phyloP scores from a whole-genome alignment of 2,113 vertebrate genomes.

The Marcusenius ussheri region DNA sequence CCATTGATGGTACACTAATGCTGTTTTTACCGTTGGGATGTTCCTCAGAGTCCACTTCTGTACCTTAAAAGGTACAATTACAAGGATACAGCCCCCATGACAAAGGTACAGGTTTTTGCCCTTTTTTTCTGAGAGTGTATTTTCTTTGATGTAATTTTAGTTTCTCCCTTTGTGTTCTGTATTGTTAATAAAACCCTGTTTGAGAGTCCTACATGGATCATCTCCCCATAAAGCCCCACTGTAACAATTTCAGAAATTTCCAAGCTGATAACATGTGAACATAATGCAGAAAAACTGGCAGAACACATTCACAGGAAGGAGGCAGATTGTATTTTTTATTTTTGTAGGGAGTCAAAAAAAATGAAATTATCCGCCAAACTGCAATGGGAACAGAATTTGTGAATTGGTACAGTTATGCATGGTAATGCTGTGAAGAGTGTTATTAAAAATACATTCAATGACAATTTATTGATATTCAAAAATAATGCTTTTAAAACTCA shows the following conservation, averaged over 20 bases:
- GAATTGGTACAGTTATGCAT: background rate
- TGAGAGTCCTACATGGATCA: background rate
- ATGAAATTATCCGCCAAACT: background rate
- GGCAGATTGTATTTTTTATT: background rate
- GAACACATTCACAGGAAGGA: background rate
- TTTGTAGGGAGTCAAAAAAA: background rate
- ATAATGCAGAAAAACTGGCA: background rate
- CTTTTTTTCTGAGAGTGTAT: too few relatives aligned
- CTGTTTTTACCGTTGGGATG: too few relatives aligned
- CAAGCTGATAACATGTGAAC: background rate
- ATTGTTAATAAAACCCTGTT: background rate
- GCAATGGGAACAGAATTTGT: background rate
- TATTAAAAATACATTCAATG: background rate
- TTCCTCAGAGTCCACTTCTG: too few relatives aligned
- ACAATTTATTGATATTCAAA: background rate
- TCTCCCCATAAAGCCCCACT: background rate
- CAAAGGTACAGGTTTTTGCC: too few relatives aligned
- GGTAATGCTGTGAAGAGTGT: background rate
- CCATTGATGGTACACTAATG: too few relatives aligned
- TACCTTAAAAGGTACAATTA: too few relatives aligned
- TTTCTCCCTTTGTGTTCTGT: background rate
- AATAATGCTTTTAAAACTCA: background rate
- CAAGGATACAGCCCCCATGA: too few relatives aligned
- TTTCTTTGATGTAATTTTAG: too few relatives aligned
- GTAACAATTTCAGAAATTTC: background rate